Conservation (phyloP, 2,888 invertebrate genomes). For the Micropterix aruncella region DNA sequence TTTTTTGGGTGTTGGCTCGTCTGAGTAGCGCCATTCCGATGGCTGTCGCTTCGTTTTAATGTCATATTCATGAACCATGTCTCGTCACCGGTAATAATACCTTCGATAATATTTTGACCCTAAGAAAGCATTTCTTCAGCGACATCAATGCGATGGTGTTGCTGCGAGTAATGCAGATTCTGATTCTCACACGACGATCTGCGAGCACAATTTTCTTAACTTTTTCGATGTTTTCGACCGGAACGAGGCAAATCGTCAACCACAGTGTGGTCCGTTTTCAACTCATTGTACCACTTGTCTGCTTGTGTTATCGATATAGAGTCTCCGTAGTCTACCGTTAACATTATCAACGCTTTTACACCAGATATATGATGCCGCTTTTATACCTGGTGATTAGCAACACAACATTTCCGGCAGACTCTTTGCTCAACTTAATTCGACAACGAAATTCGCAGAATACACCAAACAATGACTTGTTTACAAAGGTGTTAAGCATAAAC, state of each 20-base stretch:
- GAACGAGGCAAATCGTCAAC: background rate
- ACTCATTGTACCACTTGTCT: background rate
- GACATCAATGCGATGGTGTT: background rate
- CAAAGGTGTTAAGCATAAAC: too few species aligned
- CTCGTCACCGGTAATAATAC: too few species aligned
- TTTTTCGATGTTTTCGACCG: background rate
- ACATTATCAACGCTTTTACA: too few species aligned
- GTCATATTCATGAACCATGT: background rate
- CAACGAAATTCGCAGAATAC: too few species aligned
- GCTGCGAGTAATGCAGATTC: background rate
- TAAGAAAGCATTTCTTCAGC: background rate
- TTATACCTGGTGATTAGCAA: background rate
- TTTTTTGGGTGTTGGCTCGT: background rate
- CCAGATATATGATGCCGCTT: background rate
- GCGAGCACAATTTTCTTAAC: too few species aligned
- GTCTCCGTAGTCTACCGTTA: background rate
- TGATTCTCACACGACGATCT: background rate
- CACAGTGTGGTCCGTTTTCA: background rate
- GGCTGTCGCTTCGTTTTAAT: background rate
- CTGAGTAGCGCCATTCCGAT: too few species aligned
- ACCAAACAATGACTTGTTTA: too few species aligned
- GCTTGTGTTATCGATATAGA: background rate
- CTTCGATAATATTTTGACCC: too few species aligned
- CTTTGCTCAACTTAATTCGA: background rate
- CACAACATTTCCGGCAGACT: background rate